Evolutionary conservation across 2,113 vertebrate species (phyloP).

Genomic region (Chaetops frenatus): DNA sequence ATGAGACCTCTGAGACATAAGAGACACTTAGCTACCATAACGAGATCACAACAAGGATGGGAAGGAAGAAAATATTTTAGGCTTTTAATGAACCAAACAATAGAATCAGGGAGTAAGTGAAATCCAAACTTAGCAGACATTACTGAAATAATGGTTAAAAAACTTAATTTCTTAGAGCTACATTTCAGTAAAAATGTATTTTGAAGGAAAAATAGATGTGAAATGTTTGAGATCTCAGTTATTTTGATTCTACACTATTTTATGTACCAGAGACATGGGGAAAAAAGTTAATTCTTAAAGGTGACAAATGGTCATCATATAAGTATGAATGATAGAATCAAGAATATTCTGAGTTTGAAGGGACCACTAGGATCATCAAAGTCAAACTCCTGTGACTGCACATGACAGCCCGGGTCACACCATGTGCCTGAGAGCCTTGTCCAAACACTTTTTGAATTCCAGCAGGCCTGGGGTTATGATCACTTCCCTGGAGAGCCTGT

Average conservation of each 20-base stretch:
- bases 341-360: not conserved
- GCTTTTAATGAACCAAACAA: not conserved
- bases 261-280: not conserved
- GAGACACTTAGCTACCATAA: not conserved
- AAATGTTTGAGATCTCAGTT: not conserved
- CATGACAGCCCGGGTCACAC: not conserved
- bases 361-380: not conserved
- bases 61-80: not conserved
- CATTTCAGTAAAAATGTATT: not conserved
- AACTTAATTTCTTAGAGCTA: not conserved
- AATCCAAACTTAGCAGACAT: not conserved
- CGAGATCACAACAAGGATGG: not conserved
- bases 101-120: not conserved
- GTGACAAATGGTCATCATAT: not conserved
- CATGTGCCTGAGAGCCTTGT: fast-evolving
- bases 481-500: not conserved
- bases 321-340: not conserved
- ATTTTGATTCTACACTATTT: not conserved
- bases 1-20: not conserved
- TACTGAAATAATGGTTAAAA: not conserved
- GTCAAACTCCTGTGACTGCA: not conserved
- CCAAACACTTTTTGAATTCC: not conserved
- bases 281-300: not conserved
- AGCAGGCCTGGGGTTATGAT: not conserved
- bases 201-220: not conserved